Evolutionary conservation across 2,888 invertebrate species (phyloP).

Genomic region (Craniophora ligustri): DNA sequence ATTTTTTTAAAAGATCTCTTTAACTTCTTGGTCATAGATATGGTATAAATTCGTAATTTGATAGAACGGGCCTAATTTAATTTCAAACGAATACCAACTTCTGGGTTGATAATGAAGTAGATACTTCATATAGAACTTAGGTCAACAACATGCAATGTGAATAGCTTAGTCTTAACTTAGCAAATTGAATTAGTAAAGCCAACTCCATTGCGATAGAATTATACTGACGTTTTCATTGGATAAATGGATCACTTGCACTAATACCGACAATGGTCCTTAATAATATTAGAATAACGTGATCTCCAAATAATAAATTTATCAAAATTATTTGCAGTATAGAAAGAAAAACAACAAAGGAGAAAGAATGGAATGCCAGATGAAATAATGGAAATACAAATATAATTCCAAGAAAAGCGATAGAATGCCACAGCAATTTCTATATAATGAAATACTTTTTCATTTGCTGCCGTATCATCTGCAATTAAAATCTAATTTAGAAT

Average conservation of each 20-base stretch:
- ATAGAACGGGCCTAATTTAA: neutral
- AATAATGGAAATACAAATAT: neutral
- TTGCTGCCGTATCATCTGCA: conserved; percentile 3
- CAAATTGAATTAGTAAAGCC: conserved; percentile 79
- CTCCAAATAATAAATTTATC: no score
- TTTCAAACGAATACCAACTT: neutral
- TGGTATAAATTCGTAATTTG: neutral
- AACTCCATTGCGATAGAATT: conserved; percentile 67
- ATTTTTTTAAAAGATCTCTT: no score
- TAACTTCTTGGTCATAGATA: neutral
- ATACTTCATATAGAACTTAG: conserved; percentile 53
- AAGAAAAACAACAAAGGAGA: neutral
- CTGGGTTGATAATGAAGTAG: conserved; percentile 17
- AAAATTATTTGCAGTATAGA: neutral
- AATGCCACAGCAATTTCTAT: neutral
- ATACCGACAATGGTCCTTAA: conserved; percentile 4
- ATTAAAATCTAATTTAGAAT: conserved; percentile 29
- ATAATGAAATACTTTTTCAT: conserved; percentile 10
- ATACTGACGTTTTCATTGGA: conserved; percentile 68
- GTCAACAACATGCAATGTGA: conserved; percentile 72
- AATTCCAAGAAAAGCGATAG: no score
- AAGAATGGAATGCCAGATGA: neutral
- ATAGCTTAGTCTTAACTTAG: conserved; percentile 59
- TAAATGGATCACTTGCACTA: conserved; percentile 48
- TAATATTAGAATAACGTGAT: no score